phyloP scores from a whole-genome alignment of 2,113 vertebrate species.

The Brienomyrus brachyistius region DNA sequence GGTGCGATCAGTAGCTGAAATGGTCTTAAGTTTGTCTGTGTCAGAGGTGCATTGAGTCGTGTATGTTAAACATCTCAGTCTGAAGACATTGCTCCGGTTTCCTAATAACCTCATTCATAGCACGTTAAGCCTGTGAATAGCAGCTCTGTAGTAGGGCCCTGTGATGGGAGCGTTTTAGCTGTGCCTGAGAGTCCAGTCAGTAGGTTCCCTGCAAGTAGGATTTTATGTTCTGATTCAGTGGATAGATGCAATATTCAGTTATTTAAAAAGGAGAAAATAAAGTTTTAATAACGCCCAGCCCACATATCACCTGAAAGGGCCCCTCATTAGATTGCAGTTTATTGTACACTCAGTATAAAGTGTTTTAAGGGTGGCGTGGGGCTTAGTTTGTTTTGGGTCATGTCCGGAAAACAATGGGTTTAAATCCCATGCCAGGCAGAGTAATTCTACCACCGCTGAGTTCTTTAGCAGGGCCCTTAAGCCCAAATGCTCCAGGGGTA shows the following conservation, averaged over 20 bases:
- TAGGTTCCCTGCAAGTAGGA: background rate
- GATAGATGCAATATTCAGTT: background rate
- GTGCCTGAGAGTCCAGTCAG: background rate
- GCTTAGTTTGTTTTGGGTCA: background rate
- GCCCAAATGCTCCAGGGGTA: background rate
- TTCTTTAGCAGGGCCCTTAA: background rate
- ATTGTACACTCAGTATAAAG: background rate
- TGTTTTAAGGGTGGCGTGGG: background rate
- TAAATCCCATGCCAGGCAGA: background rate
- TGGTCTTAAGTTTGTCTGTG: background rate
- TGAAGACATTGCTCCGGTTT: background rate
- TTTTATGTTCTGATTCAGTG: background rate
- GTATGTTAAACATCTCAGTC: background rate
- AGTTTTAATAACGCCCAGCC: background rate
- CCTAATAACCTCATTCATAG: background rate
- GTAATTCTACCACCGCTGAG: background rate
- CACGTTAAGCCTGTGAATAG: background rate
- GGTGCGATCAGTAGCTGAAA: background rate
- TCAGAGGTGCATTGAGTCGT: background rate
- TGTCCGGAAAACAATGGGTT: background rate
- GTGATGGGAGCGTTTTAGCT: too few species aligned
- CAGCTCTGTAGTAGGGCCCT: too few species aligned
- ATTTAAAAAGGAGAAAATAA: background rate
- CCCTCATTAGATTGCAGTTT: background rate
- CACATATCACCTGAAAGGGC: background rate